Percentiles rank a stretch among this genome's conserved stretches.
Evolutionary conservation across 2,888 invertebrate genomes (phyloP).

Genomic region (Caenorhabditis afra): DNA sequence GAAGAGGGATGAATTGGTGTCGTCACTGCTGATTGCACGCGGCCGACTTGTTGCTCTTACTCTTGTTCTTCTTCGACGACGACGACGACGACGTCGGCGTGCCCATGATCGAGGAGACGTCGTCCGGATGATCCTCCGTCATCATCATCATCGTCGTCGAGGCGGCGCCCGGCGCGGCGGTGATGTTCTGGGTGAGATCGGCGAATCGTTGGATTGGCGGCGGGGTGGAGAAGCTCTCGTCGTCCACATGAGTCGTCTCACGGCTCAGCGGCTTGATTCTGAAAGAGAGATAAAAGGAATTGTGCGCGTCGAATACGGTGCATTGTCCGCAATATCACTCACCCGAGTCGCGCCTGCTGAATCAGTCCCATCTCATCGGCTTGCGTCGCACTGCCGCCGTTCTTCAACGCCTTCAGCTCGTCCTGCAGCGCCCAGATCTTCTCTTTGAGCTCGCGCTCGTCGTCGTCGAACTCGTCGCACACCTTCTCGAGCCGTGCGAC

Average conservation of each 20-base stretch:
- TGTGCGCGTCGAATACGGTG: too few species aligned
- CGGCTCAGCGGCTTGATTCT: conserved; percentile 36
- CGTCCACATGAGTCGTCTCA: conserved; percentile 22
- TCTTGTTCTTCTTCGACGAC: conserved; percentile 24
- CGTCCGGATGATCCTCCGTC: conserved; percentile 21
- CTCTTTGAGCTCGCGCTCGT: conserved; percentile 17
- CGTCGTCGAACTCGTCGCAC: conserved; percentile 41
- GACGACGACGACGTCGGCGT: not conserved
- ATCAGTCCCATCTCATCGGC: conserved; percentile 27
- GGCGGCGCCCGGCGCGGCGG: not conserved
- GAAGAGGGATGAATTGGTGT: too few species aligned
- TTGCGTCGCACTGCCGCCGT: conserved; percentile 14
- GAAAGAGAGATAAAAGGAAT: not conserved
- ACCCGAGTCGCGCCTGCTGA: conserved; percentile 40
- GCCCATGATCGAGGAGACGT: not conserved
- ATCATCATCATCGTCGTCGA: not conserved
- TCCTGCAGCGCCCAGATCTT: conserved; percentile 12
- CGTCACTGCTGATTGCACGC: conserved; percentile 32
- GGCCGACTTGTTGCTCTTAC: conserved; percentile 12
- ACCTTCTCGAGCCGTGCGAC: conserved; percentile 28
- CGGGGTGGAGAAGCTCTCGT: too few species aligned
- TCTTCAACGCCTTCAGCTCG: conserved; percentile 33
- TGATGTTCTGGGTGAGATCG: not conserved
- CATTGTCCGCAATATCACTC: not conserved
- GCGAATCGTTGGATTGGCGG: conserved; percentile 5